These are phyloP conservation scores for Amia ocellicauda DNA, from an alignment of 2,113 vertebrate genomes.

Conservation along the genomic window DNA sequence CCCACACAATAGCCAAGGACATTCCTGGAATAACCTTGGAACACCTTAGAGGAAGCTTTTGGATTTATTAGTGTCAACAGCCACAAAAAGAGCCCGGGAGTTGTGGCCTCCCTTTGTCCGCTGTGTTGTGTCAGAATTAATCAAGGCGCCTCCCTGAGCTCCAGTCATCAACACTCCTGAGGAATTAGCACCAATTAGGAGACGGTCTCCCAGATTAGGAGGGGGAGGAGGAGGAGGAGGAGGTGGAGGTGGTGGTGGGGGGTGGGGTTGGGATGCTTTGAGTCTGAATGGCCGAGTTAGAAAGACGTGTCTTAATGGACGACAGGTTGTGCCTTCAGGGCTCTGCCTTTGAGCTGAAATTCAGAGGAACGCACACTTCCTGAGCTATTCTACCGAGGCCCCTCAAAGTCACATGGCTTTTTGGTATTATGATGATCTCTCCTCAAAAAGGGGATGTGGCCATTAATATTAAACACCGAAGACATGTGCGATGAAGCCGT, in stretches of 20 bases:
- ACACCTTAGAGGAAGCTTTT: conserved; percentile 63
- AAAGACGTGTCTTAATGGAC: conserved; percentile 15
- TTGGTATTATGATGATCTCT: no score
- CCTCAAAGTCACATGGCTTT: no score
- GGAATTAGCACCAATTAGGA: conserved; percentile 64
- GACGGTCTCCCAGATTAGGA: conserved; percentile 43
- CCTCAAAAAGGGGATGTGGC: no score
- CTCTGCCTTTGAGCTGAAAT: conserved; percentile 8
- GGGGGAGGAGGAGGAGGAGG: conserved; percentile 30
- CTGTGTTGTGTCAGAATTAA: conserved; percentile 56
- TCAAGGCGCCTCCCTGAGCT: conserved; percentile 52
- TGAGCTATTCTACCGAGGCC: neutral
- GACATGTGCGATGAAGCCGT: no score
- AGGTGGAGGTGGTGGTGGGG: conserved; percentile 33
- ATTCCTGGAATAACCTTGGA: conserved; percentile 70
- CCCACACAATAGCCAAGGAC: conserved; percentile 60
- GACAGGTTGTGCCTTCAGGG: neutral
- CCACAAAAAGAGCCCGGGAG: conserved; percentile 52
- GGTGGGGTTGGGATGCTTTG: conserved; percentile 18
- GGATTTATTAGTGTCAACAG: conserved; percentile 65
- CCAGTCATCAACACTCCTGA: conserved; percentile 45
- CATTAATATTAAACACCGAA: no score
- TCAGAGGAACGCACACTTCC: neutral
- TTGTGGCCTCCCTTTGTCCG: conserved; percentile 57
- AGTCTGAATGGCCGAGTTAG: conserved; percentile 1